Percentiles rank a stretch among this genome's conserved stretches.
These are phyloP conservation scores for Anas capensis DNA, from an alignment of 2,797 vertebrate species.

Conservation along the genomic window DNA sequence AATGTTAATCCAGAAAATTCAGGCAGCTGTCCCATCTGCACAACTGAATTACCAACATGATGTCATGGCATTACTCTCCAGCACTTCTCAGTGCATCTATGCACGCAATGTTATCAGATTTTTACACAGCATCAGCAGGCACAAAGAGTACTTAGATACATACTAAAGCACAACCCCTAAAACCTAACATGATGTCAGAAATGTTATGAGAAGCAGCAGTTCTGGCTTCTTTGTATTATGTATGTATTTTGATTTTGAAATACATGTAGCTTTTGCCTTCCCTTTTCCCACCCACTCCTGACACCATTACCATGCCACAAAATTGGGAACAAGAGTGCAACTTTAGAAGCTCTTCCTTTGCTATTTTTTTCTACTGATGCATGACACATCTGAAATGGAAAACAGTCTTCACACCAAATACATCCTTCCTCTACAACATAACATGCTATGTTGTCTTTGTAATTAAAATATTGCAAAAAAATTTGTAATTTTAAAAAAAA, in stretches of 20 bases:
- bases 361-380: not conserved
- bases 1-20: constrained; percentile 27
- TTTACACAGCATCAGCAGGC: not conserved
- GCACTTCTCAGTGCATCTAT: not conserved
- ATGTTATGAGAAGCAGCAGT: not conserved
- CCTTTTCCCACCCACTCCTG: not conserved
- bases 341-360: not conserved
- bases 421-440: not conserved
- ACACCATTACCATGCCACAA: not conserved
- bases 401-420: not conserved
- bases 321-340: not conserved
- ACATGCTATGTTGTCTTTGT: not conserved
- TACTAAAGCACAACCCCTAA: not conserved
- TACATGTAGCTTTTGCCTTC: not conserved
- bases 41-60: not conserved
- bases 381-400: not conserved
- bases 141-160: not conserved
- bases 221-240: not conserved
- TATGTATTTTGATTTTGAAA: not conserved
- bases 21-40: constrained; percentile 1
- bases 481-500: too few relatives aligned
- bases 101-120: not conserved
- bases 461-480: too few relatives aligned
- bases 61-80: not conserved
- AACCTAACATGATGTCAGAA: not conserved